These are phyloP conservation scores for Neuroscelio doddi DNA, from an alignment of 2,888 invertebrate genomes.

Conservation along the genomic window DNA sequence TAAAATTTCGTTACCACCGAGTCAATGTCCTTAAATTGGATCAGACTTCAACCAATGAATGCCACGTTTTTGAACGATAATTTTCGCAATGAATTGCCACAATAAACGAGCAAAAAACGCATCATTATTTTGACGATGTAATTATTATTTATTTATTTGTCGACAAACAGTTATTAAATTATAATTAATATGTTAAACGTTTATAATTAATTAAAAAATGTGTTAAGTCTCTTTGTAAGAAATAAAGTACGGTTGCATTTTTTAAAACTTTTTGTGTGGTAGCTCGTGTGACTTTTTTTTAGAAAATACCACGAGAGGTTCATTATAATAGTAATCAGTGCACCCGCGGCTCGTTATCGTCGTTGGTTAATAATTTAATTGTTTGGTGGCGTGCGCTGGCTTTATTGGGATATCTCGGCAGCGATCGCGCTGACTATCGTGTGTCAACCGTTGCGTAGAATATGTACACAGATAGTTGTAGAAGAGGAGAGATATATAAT, in stretches of 20 bases:
- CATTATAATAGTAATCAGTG: slow-evolving; percentile 67
- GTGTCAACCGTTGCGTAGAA: slow-evolving; percentile 22
- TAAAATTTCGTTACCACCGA: slow-evolving; percentile 60
- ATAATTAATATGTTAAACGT: too few species aligned
- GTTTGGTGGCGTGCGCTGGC: slow-evolving; percentile 68
- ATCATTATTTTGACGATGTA: too few species aligned
- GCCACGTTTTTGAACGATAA: too few species aligned
- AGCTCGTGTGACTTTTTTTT: slow-evolving; percentile 8
- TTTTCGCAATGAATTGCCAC: too few species aligned
- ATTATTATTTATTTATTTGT: slow-evolving; percentile 37
- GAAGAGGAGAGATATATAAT: slow-evolving; percentile 17
- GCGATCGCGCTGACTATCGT: slow-evolving; percentile 57
- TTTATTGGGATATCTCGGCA: slow-evolving; percentile 68
- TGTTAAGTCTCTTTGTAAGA: too few species aligned
- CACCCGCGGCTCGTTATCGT: slow-evolving; percentile 66
- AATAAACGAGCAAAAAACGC: too few species aligned
- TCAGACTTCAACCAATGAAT: too few species aligned
- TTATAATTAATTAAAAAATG: too few species aligned
- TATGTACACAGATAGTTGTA: slow-evolving; percentile 13
- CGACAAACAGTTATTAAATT: neutral
- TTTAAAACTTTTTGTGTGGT: too few species aligned
- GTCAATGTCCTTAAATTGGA: slow-evolving; percentile 45
- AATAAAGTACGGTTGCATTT: too few species aligned
- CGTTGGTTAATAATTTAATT: slow-evolving; percentile 71
- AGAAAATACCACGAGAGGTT: slow-evolving; percentile 43